Evolutionary conservation across 64 coral and sea anemone genomes (phyloP).

Genomic region (Pachyseris speciosa): DNA sequence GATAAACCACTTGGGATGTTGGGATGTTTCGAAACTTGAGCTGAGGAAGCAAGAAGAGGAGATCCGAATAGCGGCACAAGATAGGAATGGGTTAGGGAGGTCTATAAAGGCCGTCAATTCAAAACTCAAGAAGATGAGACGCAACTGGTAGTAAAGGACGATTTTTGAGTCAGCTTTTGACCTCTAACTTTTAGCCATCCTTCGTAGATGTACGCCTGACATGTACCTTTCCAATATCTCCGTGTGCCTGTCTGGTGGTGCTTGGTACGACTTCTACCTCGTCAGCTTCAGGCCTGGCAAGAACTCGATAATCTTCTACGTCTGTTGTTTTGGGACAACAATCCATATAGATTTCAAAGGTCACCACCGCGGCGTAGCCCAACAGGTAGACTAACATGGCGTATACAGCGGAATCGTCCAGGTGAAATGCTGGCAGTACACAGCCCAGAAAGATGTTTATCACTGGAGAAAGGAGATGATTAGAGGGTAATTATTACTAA

Average conservation of each 20-base stretch:
- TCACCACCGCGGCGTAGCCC: slow-evolving; percentile 2
- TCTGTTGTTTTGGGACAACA: background rate
- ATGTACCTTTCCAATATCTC: background rate
- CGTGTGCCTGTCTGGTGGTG: background rate
- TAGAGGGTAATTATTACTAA: background rate
- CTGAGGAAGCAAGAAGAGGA: too few species aligned
- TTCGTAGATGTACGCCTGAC: background rate
- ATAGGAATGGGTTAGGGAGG: too few species aligned
- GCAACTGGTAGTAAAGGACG: too few species aligned
- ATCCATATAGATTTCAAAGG: slow-evolving; percentile 42
- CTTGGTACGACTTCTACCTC: background rate
- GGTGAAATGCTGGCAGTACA: slow-evolving; percentile 11
- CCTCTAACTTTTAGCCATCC: too few species aligned
- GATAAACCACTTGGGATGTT: too few species aligned
- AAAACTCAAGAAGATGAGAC: too few species aligned
- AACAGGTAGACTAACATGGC: slow-evolving; percentile 37
- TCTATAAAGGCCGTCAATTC: too few species aligned
- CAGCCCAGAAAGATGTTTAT: slow-evolving; percentile 54
- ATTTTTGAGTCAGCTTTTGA: too few species aligned
- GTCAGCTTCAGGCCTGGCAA: background rate
- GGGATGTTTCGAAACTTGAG: too few species aligned
- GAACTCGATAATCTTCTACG: background rate
- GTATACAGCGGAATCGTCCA: slow-evolving; percentile 19
- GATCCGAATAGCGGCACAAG: too few species aligned
- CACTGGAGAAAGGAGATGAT: background rate